Evolutionary conservation across 37 sponge, comb jelly and placozoan genomes (phyloP).

Genomic region (Petrosia ficiformis): DNA sequence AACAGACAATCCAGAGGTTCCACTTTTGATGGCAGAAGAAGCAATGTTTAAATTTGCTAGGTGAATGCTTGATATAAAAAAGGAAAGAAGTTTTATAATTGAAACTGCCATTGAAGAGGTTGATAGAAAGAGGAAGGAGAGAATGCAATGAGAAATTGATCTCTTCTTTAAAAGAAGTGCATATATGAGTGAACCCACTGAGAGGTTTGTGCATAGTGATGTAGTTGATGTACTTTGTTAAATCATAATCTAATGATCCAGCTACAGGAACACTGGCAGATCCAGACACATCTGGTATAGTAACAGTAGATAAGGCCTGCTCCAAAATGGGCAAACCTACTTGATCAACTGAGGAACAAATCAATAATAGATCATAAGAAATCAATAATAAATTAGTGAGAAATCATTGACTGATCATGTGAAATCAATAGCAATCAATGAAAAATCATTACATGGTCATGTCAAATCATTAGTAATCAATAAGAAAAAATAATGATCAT

Average conservation of each 20-base stretch:
- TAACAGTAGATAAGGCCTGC: constrained; percentile 49
- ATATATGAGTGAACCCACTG: too few species aligned
- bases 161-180: too few species aligned
- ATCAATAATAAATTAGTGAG: too few species aligned
- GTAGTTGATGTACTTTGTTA: too few species aligned
- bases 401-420: too few species aligned
- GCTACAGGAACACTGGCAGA: constrained; percentile 52
- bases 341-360: constrained; percentile 43
- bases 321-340: constrained; percentile 84
- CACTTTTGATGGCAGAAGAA: constrained; percentile 54
- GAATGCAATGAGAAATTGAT: neutral
- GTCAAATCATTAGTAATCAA: too few species aligned
- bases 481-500: too few species aligned
- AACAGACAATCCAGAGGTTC: constrained; percentile 50
- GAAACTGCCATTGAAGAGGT: neutral
- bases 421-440: too few species aligned
- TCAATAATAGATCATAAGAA: too few species aligned
- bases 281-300: constrained; percentile 80
- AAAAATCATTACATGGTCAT: too few species aligned
- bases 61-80: constrained; percentile 55
- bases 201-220: too few species aligned
- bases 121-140: neutral
- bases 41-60: constrained; percentile 57
- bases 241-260: constrained; percentile 54
- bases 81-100: neutral